phyloP scores from a whole-genome alignment of 2,888 invertebrate species.

The Brenthis ino region DNA sequence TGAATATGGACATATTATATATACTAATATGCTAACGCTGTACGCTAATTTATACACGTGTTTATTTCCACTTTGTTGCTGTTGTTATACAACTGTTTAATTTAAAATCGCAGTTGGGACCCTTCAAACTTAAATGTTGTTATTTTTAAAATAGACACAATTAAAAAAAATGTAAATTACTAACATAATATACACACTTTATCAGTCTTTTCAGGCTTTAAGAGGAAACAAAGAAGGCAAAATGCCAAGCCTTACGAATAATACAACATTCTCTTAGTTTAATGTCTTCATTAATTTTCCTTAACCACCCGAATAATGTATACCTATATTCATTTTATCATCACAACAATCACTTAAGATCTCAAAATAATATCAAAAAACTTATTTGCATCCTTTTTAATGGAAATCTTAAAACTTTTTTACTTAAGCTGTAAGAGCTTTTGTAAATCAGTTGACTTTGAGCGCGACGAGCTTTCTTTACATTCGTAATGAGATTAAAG shows the following conservation, averaged over 20 bases:
- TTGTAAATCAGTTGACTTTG: slow-evolving; percentile 12
- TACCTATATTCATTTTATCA: not conserved
- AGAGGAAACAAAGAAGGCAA: slow-evolving; percentile 8
- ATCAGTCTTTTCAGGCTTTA: not conserved
- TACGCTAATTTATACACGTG: too few relatives aligned
- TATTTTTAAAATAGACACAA: too few relatives aligned
- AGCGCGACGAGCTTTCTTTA: slow-evolving; percentile 7
- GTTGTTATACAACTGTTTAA: too few relatives aligned
- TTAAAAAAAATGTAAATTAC: too few relatives aligned
- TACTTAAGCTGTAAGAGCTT: slow-evolving; percentile 9
- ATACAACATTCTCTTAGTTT: not conserved
- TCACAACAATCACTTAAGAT: not conserved
- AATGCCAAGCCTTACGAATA: slow-evolving; percentile 13
- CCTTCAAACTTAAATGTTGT: too few relatives aligned
- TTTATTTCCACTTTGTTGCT: too few relatives aligned
- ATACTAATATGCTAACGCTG: too few relatives aligned
- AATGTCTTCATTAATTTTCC: slow-evolving; percentile 11
- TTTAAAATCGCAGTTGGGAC: too few relatives aligned
- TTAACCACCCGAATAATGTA: slow-evolving; percentile 10
- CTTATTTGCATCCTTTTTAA: slow-evolving; percentile 12
- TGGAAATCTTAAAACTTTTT: slow-evolving; percentile 4
- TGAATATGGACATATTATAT: too few relatives aligned
- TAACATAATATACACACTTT: not conserved
- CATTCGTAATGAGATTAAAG: slow-evolving; percentile 27
- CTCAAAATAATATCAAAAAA: slow-evolving; percentile 4